These are phyloP conservation scores for Cydia pomonella DNA, from an alignment of 1,140 invertebrate genomes.

Conservation along the genomic window DNA sequence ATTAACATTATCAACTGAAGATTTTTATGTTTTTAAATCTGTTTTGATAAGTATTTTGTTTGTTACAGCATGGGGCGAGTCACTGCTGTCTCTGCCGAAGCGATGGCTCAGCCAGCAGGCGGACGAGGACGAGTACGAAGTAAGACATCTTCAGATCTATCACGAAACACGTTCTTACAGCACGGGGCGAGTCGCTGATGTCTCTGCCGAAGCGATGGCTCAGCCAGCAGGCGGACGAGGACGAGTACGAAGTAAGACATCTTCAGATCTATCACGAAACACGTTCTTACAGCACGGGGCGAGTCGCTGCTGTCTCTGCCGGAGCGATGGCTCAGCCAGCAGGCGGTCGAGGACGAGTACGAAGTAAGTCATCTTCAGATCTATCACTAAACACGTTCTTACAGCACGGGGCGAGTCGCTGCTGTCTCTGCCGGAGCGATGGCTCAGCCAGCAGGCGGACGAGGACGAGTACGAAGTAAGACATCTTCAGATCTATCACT, in stretches of 20 bases:
- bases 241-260: conserved; percentile 57
- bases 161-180: no score
- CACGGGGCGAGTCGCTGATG: conserved; percentile 85
- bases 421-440: conserved; percentile 84
- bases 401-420: conserved; percentile 86
- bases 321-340: conserved; percentile 84
- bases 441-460: conserved; percentile 82
- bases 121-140: conserved; percentile 72
- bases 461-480: conserved; percentile 71
- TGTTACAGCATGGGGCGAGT: conserved; percentile 85
- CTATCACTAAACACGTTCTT: no score
- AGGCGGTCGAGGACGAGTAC: conserved; percentile 76
- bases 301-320: conserved; percentile 85
- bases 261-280: no score
- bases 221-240: conserved; percentile 81
- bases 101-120: conserved; percentile 84
- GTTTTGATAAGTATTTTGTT: conserved; percentile 25
- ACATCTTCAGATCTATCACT: no score
- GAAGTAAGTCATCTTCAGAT: conserved; percentile 49
- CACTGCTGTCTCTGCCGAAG: conserved; percentile 84
- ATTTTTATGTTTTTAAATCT: no score
- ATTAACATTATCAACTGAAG: no score
- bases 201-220: conserved; percentile 85
- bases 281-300: conserved; percentile 85
- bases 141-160: conserved; percentile 36